Evolutionary conservation across 2,888 invertebrate species (phyloP), one percentile per base, ranked within the genome.

Genomic region (Orthonevra nobilis): DNA sequence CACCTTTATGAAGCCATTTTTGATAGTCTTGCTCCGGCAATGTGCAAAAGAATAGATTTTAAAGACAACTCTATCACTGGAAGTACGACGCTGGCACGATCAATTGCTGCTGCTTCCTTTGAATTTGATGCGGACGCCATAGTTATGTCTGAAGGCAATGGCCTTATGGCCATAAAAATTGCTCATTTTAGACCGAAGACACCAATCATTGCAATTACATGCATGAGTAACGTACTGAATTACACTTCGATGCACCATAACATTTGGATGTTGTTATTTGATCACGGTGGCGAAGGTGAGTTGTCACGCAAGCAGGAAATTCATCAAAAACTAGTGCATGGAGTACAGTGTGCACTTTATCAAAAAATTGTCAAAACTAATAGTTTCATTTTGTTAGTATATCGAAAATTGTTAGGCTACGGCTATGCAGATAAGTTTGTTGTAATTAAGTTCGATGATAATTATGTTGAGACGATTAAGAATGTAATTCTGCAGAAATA

Each of bases 171-270:
- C 3, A 82, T 83, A 7, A 85, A 86, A 79, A 74, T 88, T 0
- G 79, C 88, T 0, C 87, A 87, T 64, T 88, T 84, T 63, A 83
- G 88, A 0, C 87, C 88, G 0, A 82, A 63, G 2, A 82, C 83
- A 0, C 84, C 86, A 5, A 85, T 88, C 10, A 60, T 87, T 1
- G 85, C 84, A 2, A 81, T 87, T 1, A 86, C 86, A 2, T 82
- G 83, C 6, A 82, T 85, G 81, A 81, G 82, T 4, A 84, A 85
- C 0, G 82, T 84, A 0, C 83, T 83, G n/a, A 83, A 85, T 3
- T 86, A 84, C 44, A 81, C 85, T 0, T 83, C 85, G 0, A 30
- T 86, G 14, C 83, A 84, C 56, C 84, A 86, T 44, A 86, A 87
- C 36, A 36, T 82, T 52, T 48, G 40, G 46, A 44, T 44, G 60